Evolutionary conservation across 1,140 invertebrate genomes (phyloP), one percentile per base, ranked within the genome.

Genomic region (Lethrus apterus): DNA sequence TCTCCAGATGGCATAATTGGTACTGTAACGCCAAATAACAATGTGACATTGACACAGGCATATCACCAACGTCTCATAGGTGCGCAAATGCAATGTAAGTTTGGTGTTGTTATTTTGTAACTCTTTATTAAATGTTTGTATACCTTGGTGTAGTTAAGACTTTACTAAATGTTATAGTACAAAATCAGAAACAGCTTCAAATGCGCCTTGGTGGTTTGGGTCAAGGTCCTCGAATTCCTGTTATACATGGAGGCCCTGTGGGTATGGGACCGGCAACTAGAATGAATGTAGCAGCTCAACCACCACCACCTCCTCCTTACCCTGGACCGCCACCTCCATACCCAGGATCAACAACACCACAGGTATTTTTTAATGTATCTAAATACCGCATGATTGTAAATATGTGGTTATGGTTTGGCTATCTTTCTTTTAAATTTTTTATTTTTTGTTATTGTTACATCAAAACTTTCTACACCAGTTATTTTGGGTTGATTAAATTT

Each of bases 321-420:
- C 74, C 74, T 5, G 74, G 72, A 18, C 76, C 74, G 15, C 80
- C 78, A 10, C 80, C 80, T 18, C 80, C 81, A 2, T 81, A 81
- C 66, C 80, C 80, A 38, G 78, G 75, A 20, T 73, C 71, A 45
- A 66, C 70, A 10, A 67, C 62, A n/a, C 50, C 48, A 17, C 50
- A 50, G 20, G 24, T 50, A 29, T 19, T 20, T 42, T 19, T 24
- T 13, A 10, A 2, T 23, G n/a, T 17, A 5, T 29, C 29, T 29
- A n/a, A 9, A 15, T 26, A 33, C 26, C 19, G 42, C 32, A 44
- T 32, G 30, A 10, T 44, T 30, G 30, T 30, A n/a, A 33, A 21
- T n/a, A 44, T 44, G 42, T 44, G 42, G 42, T 33, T 44, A 34
- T 44, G 42, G 42, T 44, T 44, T 44, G 29, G 42, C 29, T 44